Conservation (phyloP, 1,140 invertebrate genomes). For the Chironomus striatipennis region DNA sequence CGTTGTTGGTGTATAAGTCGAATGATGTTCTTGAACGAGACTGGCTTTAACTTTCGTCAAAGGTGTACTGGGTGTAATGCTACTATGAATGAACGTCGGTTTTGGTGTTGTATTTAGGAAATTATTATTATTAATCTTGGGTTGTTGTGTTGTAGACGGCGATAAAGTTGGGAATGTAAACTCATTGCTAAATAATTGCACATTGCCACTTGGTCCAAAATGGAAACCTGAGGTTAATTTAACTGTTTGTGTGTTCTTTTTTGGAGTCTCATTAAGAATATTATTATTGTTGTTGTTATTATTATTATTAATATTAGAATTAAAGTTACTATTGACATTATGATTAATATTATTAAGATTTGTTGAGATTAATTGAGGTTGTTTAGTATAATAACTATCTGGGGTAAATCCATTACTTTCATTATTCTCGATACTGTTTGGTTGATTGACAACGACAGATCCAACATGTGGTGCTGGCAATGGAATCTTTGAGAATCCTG, state of each 20-base stretch:
- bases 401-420: conserved; percentile 16
- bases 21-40: conserved; percentile 26
- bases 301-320: conserved; percentile 27
- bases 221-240: conserved; percentile 20
- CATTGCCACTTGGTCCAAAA: conserved; percentile 16
- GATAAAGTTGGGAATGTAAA: conserved; percentile 24
- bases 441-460: conserved; percentile 61
- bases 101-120: background rate
- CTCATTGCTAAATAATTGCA: conserved; percentile 12
- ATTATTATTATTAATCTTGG: conserved; percentile 30
- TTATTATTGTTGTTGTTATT: background rate
- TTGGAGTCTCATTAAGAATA: conserved; percentile 31
- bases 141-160: conserved; percentile 33
- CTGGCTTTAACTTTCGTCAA: conserved; percentile 15
- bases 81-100: conserved; percentile 1
- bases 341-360: conserved; percentile 17
- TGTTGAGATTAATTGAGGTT: conserved; percentile 31
- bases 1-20: conserved; percentile 31
- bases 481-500: conserved; percentile 71
- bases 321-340: background rate
- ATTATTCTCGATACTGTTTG: conserved; percentile 27
- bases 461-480: conserved; percentile 77
- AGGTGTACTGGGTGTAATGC: background rate
- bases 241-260: conserved; percentile 34
- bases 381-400: conserved; percentile 25